Conservation (phyloP, 2,113 vertebrate species). For the Spheniscus mendiculus region DNA sequence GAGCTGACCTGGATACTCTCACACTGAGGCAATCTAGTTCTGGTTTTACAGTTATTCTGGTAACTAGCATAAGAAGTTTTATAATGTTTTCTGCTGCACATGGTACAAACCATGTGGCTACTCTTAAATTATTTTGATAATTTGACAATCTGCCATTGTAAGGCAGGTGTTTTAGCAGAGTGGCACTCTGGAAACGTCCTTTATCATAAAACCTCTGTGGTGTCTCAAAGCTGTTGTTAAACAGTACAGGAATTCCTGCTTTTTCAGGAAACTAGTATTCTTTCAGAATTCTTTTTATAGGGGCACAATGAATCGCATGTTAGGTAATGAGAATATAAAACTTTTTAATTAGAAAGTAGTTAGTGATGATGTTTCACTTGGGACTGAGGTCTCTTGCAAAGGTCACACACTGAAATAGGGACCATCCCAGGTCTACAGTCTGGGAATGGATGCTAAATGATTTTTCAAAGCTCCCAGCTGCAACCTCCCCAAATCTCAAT, state of each 20-base stretch:
- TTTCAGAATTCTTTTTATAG: background rate
- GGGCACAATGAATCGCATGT: background rate
- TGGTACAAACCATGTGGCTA: background rate
- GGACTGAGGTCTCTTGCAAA: background rate
- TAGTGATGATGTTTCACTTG: background rate
- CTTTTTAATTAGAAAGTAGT: background rate
- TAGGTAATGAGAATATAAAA: background rate
- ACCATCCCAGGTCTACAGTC: background rate
- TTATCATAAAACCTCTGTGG: background rate
- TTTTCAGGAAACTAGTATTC: background rate
- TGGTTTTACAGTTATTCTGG: background rate
- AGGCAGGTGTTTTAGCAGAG: background rate
- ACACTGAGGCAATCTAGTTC: background rate
- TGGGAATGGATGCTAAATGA: background rate
- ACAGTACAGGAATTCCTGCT: background rate
- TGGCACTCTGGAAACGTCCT: background rate
- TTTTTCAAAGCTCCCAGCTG: constrained; percentile 16
- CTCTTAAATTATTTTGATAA: background rate
- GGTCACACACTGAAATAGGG: background rate
- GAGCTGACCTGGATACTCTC: background rate
- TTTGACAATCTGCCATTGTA: background rate
- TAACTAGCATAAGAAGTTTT: background rate
- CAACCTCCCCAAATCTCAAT: background rate
- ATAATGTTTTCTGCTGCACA: background rate
- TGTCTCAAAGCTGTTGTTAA: background rate